Evolutionary conservation across 2,797 vertebrate species (phyloP).

Genomic region (Leuciscus waleckii): DNA sequence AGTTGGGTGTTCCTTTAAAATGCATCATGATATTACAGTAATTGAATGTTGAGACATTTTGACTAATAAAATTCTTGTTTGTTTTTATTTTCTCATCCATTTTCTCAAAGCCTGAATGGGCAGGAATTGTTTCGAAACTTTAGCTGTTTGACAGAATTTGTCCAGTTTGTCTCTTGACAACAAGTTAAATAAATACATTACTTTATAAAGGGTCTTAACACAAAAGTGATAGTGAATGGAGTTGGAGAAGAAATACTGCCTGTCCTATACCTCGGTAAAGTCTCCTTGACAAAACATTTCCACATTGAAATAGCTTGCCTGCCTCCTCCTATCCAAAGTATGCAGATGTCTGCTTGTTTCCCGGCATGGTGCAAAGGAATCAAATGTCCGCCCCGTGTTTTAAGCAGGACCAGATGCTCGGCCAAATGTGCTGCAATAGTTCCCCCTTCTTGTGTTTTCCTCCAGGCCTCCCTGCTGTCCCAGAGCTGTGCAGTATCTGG

Average conservation of each 20-base stretch:
- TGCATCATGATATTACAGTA: constrained; percentile 1
- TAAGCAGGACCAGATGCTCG: constrained; percentile 81
- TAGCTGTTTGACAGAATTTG: constrained; percentile 8
- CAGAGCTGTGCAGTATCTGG: constrained; percentile 58
- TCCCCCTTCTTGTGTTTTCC: constrained; percentile 68
- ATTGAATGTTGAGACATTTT: constrained; percentile 11
- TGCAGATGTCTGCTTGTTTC: constrained; percentile 62
- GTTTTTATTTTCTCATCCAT: constrained; percentile 5
- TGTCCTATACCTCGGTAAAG: constrained; percentile 27
- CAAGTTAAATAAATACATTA: not conserved
- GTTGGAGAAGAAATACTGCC: constrained; percentile 9
- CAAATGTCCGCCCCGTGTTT: constrained; percentile 63
- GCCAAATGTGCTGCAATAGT: constrained; percentile 72
- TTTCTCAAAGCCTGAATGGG: not conserved
- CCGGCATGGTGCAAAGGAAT: constrained; percentile 58
- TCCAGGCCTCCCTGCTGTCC: constrained; percentile 63
- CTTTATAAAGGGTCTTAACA: not conserved
- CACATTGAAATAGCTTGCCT: constrained; percentile 51
- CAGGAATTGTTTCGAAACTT: not conserved
- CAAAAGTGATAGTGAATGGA: not conserved
- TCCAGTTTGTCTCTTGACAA: not conserved
- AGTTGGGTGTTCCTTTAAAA: not conserved
- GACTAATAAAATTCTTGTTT: not conserved
- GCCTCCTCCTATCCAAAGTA: constrained; percentile 56
- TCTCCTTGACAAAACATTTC: constrained; percentile 54